A percentile compares a stretch with the other conserved stretches of the same genome.
Evolutionary conservation across 1,140 invertebrate genomes (phyloP).

Genomic region (Drosophila micromelanica): DNA sequence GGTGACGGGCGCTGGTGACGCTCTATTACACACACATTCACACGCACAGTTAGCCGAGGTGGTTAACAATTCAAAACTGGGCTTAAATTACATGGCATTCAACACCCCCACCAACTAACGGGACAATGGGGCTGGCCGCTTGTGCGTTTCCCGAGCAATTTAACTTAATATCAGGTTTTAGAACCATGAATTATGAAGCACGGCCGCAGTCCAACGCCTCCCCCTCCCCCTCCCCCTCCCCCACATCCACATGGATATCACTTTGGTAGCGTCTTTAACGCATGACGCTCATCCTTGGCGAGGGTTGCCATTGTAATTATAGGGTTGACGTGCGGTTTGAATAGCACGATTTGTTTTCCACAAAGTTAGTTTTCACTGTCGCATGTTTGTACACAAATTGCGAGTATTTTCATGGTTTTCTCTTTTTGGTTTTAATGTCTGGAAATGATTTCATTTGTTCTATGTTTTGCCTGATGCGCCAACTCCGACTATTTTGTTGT

Average conservation of each 20-base stretch:
- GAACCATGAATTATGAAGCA: conserved; percentile 71
- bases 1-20: conserved; percentile 59
- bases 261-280: conserved; percentile 61
- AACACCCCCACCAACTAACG: conserved; percentile 37
- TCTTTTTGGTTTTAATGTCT: conserved; percentile 8
- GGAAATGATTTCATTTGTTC: conserved; percentile 69
- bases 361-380: conserved; percentile 78
- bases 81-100: conserved; percentile 71
- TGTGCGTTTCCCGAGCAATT: conserved; percentile 72
- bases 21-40: conserved; percentile 80
- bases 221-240: not conserved
- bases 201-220: not conserved
- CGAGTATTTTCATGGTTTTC: conserved; percentile 17
- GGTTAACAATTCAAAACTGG: conserved; percentile 71
- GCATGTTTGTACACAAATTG: conserved; percentile 78
- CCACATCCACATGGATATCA: too few species aligned
- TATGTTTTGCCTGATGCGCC: conserved; percentile 16
- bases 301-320: conserved; percentile 47
- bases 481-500: conserved; percentile 29
- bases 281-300: conserved; percentile 64
- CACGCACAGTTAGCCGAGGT: conserved; percentile 62
- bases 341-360: conserved; percentile 70
- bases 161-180: conserved; percentile 66
- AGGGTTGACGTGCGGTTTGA: conserved; percentile 10
- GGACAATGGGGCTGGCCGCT: conserved; percentile 15